Evolutionary conservation across 2,113 vertebrate genomes (phyloP), one percentile per base, ranked within the genome.

Genomic region (Solea solea): DNA sequence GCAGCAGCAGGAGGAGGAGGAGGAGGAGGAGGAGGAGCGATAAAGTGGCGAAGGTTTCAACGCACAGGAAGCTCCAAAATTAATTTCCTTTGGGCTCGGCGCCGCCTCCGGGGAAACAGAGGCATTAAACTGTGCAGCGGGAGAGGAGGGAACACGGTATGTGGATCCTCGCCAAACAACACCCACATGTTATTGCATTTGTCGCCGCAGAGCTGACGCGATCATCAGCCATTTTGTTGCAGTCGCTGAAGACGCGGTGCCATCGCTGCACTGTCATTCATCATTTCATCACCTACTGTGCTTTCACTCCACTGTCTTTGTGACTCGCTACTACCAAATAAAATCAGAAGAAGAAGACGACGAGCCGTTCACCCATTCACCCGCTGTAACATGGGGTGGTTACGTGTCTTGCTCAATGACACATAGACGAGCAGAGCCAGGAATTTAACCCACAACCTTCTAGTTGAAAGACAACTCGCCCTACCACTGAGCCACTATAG

Each of bases 41-140:
- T 74, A 21, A 64, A 76, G 65, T 15, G 74, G 54, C 25, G 49
- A 74, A 64, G 64, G 21, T 21, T 41, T 73, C 76, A 69, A 81
- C 74, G 75, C 80, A 85, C 86, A 87, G 79, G 85, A 86, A 85
- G 83, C 79, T 79, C 76, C 58, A 11, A 71, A 86, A 82, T 86
- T 76, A 68, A 89, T 87, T 86, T 88, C 70, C 68, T 75, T 57
- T 80, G 65, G 73, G 69, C 69, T 69, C 46, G 28, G 42, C 63
- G 41, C 21, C 25, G 74, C 77, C 58, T 68, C 86, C 50, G 46
- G 70, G 72, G 58, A 71, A 78, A 81, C 66, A 81, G 70, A 83
- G 78, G 41, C 63, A 49, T 81, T 65, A 85, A 88, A 82, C 14
- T 27, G 65, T 85, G 66, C 85, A 80, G 83, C 75, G 41, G 86